A percentile compares a stretch with the other conserved stretches of the same genome.
phyloP scores from a whole-genome alignment of 37 sponge, comb jelly and placozoan species.

The Eunapius fragilis region DNA sequence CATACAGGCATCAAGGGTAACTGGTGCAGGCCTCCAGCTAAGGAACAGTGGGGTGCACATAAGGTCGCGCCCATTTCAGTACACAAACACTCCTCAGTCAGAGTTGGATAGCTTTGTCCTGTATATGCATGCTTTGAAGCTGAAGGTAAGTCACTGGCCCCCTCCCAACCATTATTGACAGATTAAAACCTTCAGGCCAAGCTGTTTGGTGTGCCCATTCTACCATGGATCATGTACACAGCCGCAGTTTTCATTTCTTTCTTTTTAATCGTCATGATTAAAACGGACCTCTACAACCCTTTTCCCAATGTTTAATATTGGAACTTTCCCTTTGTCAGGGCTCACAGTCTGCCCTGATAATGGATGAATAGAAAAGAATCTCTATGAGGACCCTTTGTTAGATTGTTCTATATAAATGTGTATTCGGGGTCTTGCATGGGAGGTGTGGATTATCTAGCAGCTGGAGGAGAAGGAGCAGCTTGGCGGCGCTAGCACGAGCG shows the following conservation, averaged over 20 bases:
- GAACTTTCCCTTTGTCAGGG: too few species aligned
- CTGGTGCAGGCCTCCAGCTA: conserved; percentile 44
- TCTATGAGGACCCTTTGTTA: too few species aligned
- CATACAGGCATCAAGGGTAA: conserved; percentile 74
- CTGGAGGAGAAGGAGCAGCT: too few species aligned
- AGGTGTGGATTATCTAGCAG: too few species aligned
- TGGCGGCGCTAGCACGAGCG: too few species aligned
- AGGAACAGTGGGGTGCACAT: conserved; percentile 45
- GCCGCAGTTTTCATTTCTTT: not conserved
- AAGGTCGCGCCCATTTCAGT: conserved; percentile 67
- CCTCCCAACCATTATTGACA: not conserved
- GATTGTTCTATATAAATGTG: too few species aligned
- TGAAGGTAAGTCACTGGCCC: conserved; percentile 48
- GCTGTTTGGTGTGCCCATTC: conserved; percentile 77
- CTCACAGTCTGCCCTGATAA: too few species aligned
- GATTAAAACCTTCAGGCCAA: conserved; percentile 32
- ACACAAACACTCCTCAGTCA: conserved; percentile 47
- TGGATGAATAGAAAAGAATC: too few species aligned
- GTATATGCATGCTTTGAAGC: conserved; percentile 36
- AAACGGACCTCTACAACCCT: not conserved
- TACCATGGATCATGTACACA: conserved; percentile 65
- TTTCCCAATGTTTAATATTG: not conserved
- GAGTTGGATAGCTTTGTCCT: conserved; percentile 67
- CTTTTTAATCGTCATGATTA: not conserved
- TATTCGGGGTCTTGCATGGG: too few species aligned